Evolutionary conservation across 2,888 invertebrate species (phyloP), one percentile per base, ranked within the genome.

Genomic region (Philereme vetulata): DNA sequence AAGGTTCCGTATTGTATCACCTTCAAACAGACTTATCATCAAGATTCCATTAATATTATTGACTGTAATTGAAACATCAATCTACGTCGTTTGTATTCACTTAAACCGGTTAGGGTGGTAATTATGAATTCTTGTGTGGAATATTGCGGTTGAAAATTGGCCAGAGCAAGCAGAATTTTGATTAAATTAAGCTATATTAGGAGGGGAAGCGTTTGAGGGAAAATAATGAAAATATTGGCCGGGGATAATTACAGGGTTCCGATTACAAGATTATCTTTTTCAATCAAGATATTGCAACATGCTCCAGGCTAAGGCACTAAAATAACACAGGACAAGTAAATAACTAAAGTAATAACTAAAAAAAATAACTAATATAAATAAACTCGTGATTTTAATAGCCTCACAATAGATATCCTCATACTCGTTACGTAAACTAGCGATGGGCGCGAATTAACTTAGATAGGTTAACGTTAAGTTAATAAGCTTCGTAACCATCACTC

Each of bases 111-210:
- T 71, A 68, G 70, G 69, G 57, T 65, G 65, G 76, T 83, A 84
- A 85, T 86, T 84, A 82, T 76, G 79, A 83, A 84, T 84, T 85
- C 77, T 78, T 84, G 77, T 77, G 77, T 80, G 71, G 76, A 78
- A 86, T 82, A 85, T 84, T 80, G 81, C 72, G 80, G 81, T 77
- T 70, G 67, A 70, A 77, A 80, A 81, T 81, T 79, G 60, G 78
- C 78, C 80, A 72, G 72, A 78, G 81, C 80, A 81, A 84, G 84
- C 84, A 84, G 61, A 81, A 81, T 82, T 83, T 78, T 89, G 84
- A 90, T 91, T 90, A 87, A 90, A 90, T 89, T 88, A 90, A 79
- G 80, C 81, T 72, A 82, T 89, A 88, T 88, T 89, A 80, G 79
- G 79, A 81, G 86, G 88, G 89, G 86, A 81, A 75, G 78, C 68